Base-by-base conservation (phyloP, 2,797 vertebrate species). In the Sebastiscus albofasciatus region DNA sequence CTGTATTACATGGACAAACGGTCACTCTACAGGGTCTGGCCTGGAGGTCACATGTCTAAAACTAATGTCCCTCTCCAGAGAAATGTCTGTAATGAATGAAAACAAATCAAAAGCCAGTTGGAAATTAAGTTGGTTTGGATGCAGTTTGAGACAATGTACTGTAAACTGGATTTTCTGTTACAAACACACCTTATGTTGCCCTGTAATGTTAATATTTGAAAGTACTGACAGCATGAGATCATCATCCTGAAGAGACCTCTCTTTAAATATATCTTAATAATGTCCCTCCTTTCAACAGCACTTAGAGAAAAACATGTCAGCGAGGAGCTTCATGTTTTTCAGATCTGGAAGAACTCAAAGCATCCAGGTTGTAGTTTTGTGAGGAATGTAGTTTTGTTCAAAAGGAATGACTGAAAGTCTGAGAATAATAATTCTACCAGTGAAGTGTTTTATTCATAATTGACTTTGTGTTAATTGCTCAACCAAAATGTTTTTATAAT, bases 81-180 rank as follows among this genome's bases (percentile, higher is more conserved):
- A 72, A 76, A 83, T 59, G 55, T 81, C 83, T 81, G 64, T 69
- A 79, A 76, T 80, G 76, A 90, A 89, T 82, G 75, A 87, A 85
- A 89, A 71, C 0, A 46, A 84, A 90, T 82, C 54, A 39, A 26
- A 81, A 61, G 75, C 82, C 81, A 33, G 73, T 88, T 83, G 84
- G 84, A 93, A 91, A 93, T 91, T 72, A 69, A 54, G 14, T 59
- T 73, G 76, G 77, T 77, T 80, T 71, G 69, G 75, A 88, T 89
- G 85, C 82, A 86, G 84, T 89, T 89, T 82, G 71, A 84, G 73
- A 88, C 81, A 67, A 83, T 69, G 91, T 94, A 95, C 93, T 94
- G 93, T 95, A 93, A 94, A 89, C 73, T 88, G 90, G 85, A 91
- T 80, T 80, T 70, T 85, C 90, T 92, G 93, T 94, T 92, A 91